Conservation (phyloP, 2,113 vertebrate species). For the Hystrix cristata region DNA sequence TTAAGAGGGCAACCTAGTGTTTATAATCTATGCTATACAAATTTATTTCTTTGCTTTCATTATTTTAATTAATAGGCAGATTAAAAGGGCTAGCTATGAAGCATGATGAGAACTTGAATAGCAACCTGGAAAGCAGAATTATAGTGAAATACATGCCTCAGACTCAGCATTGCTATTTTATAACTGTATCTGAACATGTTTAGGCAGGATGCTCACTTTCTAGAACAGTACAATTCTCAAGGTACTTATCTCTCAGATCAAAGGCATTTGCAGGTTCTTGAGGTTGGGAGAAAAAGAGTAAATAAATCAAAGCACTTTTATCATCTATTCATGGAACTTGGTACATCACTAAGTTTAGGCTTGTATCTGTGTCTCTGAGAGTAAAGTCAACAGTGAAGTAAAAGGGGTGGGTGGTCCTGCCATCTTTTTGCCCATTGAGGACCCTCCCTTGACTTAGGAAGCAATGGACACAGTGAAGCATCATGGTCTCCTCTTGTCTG, state of each 20-base stretch:
- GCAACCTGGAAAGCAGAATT: background rate
- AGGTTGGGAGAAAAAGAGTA: background rate
- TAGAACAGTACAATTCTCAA: background rate
- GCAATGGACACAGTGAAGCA: background rate
- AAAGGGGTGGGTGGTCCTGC: rapidly evolving
- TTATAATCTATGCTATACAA: background rate
- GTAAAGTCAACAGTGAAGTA: background rate
- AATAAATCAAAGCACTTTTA: background rate
- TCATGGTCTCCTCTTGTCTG: background rate
- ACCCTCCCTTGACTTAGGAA: background rate
- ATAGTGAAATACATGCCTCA: background rate
- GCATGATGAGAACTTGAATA: background rate
- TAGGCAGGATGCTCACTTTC: background rate
- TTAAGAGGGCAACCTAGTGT: background rate
- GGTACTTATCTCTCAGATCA: background rate
- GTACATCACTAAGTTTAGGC: background rate
- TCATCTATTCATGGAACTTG: background rate
- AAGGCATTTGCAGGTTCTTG: background rate
- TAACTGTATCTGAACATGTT: background rate
- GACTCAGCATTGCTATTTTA: background rate
- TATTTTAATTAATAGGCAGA: background rate
- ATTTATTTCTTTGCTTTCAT: background rate
- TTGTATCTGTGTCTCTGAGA: background rate
- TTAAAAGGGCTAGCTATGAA: background rate
- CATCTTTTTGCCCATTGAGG: background rate